These are phyloP conservation scores for Colostygia pectinataria DNA, from an alignment of 2,888 invertebrate genomes.

Conservation along the genomic window DNA sequence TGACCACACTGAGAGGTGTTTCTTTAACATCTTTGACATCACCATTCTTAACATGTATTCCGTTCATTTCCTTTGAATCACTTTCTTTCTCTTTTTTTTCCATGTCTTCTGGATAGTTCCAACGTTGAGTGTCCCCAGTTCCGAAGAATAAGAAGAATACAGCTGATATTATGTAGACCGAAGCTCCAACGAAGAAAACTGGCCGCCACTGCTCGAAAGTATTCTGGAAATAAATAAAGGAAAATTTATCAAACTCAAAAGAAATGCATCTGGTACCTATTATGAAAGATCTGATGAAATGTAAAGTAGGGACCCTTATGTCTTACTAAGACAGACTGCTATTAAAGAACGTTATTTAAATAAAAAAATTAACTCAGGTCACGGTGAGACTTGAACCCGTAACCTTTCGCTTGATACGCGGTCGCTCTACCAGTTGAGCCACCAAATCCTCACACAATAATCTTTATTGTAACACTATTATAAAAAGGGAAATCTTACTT, in stretches of 20 bases:
- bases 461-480: no score
- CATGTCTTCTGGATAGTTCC: constrained; percentile 81
- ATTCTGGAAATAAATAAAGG: constrained; percentile 75
- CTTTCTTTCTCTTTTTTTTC: constrained; percentile 48
- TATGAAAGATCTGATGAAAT: no score
- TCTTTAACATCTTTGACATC: constrained; percentile 61
- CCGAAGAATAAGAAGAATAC: constrained; percentile 87
- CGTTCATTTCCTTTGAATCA: constrained; percentile 53
- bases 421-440: no score
- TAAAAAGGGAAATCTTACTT: no score
- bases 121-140: constrained; percentile 86
- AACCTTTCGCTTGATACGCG: no score
- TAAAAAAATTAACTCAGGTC: no score
- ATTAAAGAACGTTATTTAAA: no score
- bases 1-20: constrained; percentile 57
- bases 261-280: no score
- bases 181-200: constrained; percentile 88
- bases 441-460: no score
- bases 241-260: constrained; percentile 10
- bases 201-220: constrained; percentile 88
- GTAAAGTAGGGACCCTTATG: no score
- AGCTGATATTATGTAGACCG: constrained; percentile 87
- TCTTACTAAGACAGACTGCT: no score
- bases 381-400: no score
- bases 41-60: constrained; percentile 44